A percentile compares a stretch with the other conserved stretches of the same genome.
Conservation (phyloP, 2,888 invertebrate genomes). For the Cephus pulcher region DNA sequence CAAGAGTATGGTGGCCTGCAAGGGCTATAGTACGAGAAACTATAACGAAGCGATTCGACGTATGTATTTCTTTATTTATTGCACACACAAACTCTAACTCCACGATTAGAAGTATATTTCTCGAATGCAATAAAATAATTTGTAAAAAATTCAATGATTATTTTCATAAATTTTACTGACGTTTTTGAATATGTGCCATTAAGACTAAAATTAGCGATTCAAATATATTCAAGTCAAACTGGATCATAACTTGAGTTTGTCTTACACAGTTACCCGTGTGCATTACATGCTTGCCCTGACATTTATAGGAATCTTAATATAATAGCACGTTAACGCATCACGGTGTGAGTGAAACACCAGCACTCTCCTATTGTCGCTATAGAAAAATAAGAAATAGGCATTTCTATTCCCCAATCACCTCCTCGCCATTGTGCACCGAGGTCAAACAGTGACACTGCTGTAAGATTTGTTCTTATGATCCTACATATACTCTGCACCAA, state of each 20-base stretch:
- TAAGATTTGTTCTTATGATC: background rate
- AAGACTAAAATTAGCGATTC: background rate
- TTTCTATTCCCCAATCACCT: constrained; percentile 15
- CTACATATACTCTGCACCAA: background rate
- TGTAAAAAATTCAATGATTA: background rate
- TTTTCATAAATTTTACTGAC: background rate
- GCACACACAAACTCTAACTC: background rate
- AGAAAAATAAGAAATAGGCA: constrained; percentile 17
- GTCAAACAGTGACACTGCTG: constrained; percentile 5
- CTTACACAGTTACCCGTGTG: background rate
- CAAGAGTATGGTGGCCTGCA: constrained; percentile 88
- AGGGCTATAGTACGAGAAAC: constrained; percentile 80
- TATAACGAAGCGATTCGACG: constrained; percentile 74
- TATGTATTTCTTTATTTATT: constrained; percentile 49
- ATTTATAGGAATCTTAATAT: constrained; percentile 11
- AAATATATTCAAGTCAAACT: background rate
- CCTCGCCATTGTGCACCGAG: constrained; percentile 12
- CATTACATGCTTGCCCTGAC: background rate
- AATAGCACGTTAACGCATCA: constrained; percentile 6
- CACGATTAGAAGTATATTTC: background rate
- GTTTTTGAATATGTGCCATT: constrained; percentile 4
- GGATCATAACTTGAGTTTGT: background rate
- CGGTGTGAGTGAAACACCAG: constrained; percentile 12
- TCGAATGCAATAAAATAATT: background rate
- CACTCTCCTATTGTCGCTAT: constrained; percentile 16